Evolutionary conservation across 1,140 invertebrate genomes (phyloP).

Genomic region (Ceratitis capitata): DNA sequence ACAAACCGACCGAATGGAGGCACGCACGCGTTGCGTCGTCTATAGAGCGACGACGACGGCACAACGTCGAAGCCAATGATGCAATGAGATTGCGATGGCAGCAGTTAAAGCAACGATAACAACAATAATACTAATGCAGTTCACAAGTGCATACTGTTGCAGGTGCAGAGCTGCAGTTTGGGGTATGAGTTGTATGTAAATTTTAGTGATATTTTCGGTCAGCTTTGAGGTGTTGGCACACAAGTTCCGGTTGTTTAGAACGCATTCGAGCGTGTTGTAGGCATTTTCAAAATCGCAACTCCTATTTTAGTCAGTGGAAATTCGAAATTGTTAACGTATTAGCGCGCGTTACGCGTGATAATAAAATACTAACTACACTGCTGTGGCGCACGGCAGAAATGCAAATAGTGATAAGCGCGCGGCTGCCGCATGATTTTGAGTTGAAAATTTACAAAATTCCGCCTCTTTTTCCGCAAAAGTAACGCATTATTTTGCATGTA

Average conservation of each 20-base stretch:
- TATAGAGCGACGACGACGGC: not conserved
- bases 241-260: conserved; percentile 14
- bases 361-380: not conserved
- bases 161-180: too few species aligned
- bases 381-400: conserved; percentile 58
- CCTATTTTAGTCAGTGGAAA: too few species aligned
- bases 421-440: conserved; percentile 48
- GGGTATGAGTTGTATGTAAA: not conserved
- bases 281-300: not conserved
- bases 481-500: not conserved
- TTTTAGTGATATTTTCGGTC: conserved; percentile 3
- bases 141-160: not conserved
- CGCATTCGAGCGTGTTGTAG: not conserved
- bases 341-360: not conserved
- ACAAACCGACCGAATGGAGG: not conserved
- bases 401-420: conserved; percentile 58
- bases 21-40: not conserved
- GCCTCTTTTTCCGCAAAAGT: conserved; percentile 5
- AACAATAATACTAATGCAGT: not conserved
- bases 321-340: not conserved
- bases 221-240: not conserved
- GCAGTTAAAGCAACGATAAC: not conserved
- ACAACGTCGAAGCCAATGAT: not conserved
- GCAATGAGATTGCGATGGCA: not conserved
- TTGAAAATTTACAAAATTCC: conserved; percentile 57